Percentiles rank a stretch among this genome's conserved stretches.
Conservation (phyloP, 2,888 invertebrate genomes). For the Bhutanitis thaidina region DNA sequence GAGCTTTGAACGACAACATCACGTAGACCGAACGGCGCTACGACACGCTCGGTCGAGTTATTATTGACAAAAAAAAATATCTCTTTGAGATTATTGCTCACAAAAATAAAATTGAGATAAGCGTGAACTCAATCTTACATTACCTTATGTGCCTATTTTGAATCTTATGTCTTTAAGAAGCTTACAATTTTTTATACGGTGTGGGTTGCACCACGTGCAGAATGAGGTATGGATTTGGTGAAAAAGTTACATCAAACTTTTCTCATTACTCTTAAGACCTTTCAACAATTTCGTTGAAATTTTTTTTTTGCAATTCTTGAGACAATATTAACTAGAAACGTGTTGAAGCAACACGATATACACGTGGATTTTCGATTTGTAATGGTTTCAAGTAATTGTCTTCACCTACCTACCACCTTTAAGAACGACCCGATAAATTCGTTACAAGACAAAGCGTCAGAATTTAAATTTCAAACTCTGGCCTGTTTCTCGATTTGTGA, state of each 20-base stretch:
- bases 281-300: no score
- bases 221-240: no score
- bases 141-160: no score
- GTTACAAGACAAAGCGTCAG: constrained; percentile 23
- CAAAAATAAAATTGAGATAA: constrained; percentile 33
- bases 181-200: no score
- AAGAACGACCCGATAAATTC: background rate
- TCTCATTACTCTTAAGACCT: no score
- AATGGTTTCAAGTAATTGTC: background rate
- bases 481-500: constrained; percentile 8
- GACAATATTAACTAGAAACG: no score
- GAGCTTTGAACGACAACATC: constrained; percentile 42
- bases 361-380: background rate
- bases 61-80: constrained; percentile 21
- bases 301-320: no score
- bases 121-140: constrained; percentile 32
- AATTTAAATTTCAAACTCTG: constrained; percentile 24
- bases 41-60: constrained; percentile 42
- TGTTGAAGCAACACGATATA: background rate
- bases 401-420: background rate
- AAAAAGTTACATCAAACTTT: no score
- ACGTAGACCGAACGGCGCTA: constrained; percentile 54
- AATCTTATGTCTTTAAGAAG: no score
- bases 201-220: no score
- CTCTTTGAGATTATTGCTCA: constrained; percentile 32